These are phyloP conservation scores for Arctocebus calabarensis DNA, from an alignment of 2,797 vertebrate genomes.

Conservation along the genomic window DNA sequence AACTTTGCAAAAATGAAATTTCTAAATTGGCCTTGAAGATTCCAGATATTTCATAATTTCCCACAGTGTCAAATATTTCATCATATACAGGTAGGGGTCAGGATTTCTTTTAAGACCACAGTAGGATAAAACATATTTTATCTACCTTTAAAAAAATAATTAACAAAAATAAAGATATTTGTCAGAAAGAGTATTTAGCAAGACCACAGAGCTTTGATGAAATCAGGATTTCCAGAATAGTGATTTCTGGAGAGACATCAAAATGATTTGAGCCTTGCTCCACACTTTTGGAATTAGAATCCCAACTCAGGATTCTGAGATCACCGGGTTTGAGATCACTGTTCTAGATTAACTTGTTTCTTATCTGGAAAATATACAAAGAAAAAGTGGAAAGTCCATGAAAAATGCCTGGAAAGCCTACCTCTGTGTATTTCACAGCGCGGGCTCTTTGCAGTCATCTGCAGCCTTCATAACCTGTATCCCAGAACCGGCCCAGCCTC, in stretches of 20 bases:
- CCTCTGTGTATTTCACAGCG: background rate
- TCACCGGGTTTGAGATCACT: background rate
- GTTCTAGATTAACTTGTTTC: background rate
- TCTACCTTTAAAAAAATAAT: conserved; percentile 43
- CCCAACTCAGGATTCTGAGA: background rate
- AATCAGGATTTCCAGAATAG: conserved; percentile 29
- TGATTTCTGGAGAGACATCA: background rate
- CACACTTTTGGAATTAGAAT: background rate
- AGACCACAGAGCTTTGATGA: conserved; percentile 35
- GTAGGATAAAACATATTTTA: background rate
- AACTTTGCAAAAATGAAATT: conserved; percentile 44
- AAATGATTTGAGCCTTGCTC: background rate
- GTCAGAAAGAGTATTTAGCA: background rate
- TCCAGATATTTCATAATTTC: conserved; percentile 17
- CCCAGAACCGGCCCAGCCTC: background rate
- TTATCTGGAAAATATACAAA: background rate
- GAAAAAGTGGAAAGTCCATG: background rate
- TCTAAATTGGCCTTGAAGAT: conserved; percentile 11
- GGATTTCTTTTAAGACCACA: background rate
- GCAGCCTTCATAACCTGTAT: background rate
- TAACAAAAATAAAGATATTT: conserved; percentile 19
- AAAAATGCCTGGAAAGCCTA: background rate
- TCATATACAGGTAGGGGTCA: background rate
- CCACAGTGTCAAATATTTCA: background rate
- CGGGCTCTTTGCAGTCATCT: background rate